phyloP scores from a whole-genome alignment of 2,888 invertebrate genomes.

The Mesoligia furuncula region DNA sequence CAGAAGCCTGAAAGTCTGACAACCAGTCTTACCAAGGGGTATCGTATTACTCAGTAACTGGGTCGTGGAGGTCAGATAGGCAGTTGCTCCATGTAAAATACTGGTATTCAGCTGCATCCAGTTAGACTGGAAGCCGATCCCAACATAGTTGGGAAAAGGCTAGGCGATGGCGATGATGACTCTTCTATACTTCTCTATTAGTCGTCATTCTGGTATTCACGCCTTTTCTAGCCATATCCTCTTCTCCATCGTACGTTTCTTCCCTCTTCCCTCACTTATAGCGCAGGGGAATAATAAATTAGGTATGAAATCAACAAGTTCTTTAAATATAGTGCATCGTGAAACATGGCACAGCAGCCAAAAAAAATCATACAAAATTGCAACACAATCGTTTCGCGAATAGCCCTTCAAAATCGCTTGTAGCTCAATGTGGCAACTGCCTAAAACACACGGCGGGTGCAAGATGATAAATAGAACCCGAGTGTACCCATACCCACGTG shows the following conservation, averaged over 20 bases:
- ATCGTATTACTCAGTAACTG: no score
- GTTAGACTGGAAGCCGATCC: no score
- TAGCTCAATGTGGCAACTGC: constrained; percentile 42
- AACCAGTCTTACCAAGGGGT: no score
- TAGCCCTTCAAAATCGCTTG: not conserved
- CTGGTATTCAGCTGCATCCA: no score
- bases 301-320: not conserved
- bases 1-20: no score
- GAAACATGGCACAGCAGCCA: not conserved
- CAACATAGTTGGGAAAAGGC: no score
- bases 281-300: not conserved
- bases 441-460: constrained; percentile 48
- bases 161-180: no score
- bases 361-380: not conserved
- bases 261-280: not conserved
- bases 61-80: no score
- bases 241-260: not conserved
- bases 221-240: not conserved
- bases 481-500: constrained; percentile 51
- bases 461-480: constrained; percentile 62
- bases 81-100: no score
- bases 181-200: not conserved
- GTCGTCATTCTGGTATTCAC: not conserved
- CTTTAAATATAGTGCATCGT: not conserved
- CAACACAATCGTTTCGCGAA: not conserved